These are phyloP conservation scores for Noctua janthina DNA, from an alignment of 2,888 invertebrate species.

Conservation along the genomic window DNA sequence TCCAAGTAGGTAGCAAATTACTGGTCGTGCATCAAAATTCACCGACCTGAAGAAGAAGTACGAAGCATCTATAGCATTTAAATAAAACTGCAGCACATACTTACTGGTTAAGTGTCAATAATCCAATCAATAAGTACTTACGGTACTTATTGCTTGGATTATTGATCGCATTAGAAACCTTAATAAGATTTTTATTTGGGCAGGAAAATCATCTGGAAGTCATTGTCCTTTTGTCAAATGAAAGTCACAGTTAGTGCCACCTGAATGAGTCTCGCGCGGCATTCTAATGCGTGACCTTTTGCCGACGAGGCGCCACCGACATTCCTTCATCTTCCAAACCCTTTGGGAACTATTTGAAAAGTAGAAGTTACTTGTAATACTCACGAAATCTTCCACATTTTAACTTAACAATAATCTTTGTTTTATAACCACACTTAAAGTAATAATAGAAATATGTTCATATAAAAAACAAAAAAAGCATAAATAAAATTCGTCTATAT, in stretches of 20 bases:
- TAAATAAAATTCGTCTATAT: no score
- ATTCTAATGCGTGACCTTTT: constrained; percentile 73
- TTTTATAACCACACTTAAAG: no score
- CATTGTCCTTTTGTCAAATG: not conserved
- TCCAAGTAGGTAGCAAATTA: not conserved
- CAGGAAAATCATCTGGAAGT: constrained; percentile 23
- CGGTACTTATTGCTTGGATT: no score
- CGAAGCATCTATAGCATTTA: no score
- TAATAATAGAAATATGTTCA: no score
- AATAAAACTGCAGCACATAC: not conserved
- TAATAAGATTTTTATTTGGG: not conserved
- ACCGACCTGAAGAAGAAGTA: no score
- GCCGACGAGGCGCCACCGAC: constrained; percentile 56
- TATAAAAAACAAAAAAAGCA: no score
- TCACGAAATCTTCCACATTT: not conserved
- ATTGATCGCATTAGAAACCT: no score
- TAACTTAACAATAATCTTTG: not conserved
- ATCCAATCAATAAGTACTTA: no score
- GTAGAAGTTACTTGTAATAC: not conserved
- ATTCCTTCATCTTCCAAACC: constrained; percentile 65
- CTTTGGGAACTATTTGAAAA: constrained; percentile 15
- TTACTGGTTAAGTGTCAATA: not conserved
- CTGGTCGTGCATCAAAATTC: not conserved
- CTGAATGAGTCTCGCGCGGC: constrained; percentile 71
- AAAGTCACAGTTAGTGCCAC: constrained; percentile 71